Evolutionary conservation across 2,113 vertebrate genomes (phyloP).

Genomic region (Macaca fascicularis): T2T-MFA8v1.1 NC_088381.1:57861501-57862000

Average conservation of each 20-base stretch:
- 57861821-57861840: background rate
- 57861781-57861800: background rate
- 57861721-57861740: background rate
- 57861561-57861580: background rate
- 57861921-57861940: background rate
- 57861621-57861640: background rate
- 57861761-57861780: background rate
- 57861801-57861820: background rate
- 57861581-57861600: background rate
- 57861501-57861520: background rate
- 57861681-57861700: background rate
- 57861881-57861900: background rate
- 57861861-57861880: background rate
- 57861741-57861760: background rate
- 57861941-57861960: background rate
- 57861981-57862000: background rate
- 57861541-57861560: conserved; percentile 54
- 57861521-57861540: conserved; percentile 37
- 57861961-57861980: background rate
- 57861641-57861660: background rate
- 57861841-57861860: background rate
- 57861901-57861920: background rate
- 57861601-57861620: background rate
- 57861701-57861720: background rate
- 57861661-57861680: background rate